phyloP scores from a whole-genome alignment of 2,888 invertebrate species.

The Agrotis ipsilon region DNA sequence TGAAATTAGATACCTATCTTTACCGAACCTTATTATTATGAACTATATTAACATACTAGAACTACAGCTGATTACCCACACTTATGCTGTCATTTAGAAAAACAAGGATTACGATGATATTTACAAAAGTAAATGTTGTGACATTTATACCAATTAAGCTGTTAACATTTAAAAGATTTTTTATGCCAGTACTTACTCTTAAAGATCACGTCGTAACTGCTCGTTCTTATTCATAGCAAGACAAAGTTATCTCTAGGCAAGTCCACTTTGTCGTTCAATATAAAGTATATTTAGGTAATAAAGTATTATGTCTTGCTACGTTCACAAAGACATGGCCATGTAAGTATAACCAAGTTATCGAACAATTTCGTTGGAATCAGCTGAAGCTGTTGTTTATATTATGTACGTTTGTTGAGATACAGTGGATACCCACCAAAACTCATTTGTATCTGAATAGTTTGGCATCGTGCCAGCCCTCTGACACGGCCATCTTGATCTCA shows the following conservation, averaged over 20 bases:
- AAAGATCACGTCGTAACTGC: slow-evolving; percentile 17
- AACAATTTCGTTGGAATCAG: slow-evolving; percentile 51
- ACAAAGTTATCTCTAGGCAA: not conserved
- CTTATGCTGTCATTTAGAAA: not conserved
- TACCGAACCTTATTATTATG: not conserved
- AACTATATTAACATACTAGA: not conserved
- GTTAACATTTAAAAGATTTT: slow-evolving; percentile 33
- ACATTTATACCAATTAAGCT: slow-evolving; percentile 23
- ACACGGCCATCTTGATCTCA: slow-evolving; percentile 73
- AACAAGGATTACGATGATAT: slow-evolving; percentile 16
- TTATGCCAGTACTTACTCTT: slow-evolving; percentile 1
- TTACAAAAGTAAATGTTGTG: slow-evolving; percentile 31
- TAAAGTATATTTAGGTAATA: too few species aligned
- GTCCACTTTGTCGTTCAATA: too few species aligned
- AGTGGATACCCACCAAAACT: slow-evolving; percentile 68
- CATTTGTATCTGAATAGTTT: slow-evolving; percentile 79
- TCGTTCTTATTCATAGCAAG: not conserved
- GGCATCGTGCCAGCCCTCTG: slow-evolving; percentile 79
- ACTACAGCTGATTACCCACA: not conserved
- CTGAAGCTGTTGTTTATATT: slow-evolving; percentile 51
- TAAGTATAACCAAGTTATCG: slow-evolving; percentile 25
- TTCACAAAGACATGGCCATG: not conserved
- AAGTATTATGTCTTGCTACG: not conserved
- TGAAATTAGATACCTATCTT: not conserved
- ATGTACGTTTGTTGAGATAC: slow-evolving; percentile 47